These are phyloP conservation scores for Drosophila kohkoa DNA, from an alignment of 1,140 invertebrate genomes.

Conservation along the genomic window DNA sequence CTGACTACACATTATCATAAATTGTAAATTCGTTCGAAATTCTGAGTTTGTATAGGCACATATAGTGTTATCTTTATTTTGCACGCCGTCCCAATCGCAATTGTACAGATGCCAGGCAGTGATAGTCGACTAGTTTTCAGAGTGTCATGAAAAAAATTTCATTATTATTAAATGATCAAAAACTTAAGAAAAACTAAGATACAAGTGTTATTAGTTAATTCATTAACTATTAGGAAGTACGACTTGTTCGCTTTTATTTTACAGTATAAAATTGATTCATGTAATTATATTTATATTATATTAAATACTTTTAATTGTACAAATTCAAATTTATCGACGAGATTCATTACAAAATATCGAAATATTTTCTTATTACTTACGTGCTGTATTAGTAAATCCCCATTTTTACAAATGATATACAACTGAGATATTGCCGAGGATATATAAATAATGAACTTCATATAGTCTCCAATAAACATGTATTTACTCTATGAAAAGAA, in stretches of 20 bases:
- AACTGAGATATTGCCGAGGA: constrained; percentile 73
- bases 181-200: too few species aligned
- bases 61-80: neutral
- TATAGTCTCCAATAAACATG: constrained; percentile 79
- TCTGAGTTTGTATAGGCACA: constrained; percentile 29
- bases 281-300: too few species aligned
- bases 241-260: too few species aligned
- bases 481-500: constrained; percentile 54
- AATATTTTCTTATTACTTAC: constrained; percentile 46
- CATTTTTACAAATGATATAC: constrained; percentile 77
- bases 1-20: constrained; percentile 80
- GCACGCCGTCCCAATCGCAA: constrained; percentile 68
- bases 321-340: too few species aligned
- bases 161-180: too few species aligned
- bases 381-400: constrained; percentile 71
- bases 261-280: too few species aligned
- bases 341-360: too few species aligned
- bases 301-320: too few species aligned
- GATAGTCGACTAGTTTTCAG: constrained; percentile 45
- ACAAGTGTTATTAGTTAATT: too few species aligned
- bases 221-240: too few species aligned
- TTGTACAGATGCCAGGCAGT: constrained; percentile 72
- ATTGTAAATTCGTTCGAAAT: constrained; percentile 60
- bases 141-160: neutral
- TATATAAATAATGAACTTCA: constrained; percentile 79